These are phyloP conservation scores for Hemicrepidius hirtus DNA, from an alignment of 2,888 invertebrate genomes.

Conservation along the genomic window DNA sequence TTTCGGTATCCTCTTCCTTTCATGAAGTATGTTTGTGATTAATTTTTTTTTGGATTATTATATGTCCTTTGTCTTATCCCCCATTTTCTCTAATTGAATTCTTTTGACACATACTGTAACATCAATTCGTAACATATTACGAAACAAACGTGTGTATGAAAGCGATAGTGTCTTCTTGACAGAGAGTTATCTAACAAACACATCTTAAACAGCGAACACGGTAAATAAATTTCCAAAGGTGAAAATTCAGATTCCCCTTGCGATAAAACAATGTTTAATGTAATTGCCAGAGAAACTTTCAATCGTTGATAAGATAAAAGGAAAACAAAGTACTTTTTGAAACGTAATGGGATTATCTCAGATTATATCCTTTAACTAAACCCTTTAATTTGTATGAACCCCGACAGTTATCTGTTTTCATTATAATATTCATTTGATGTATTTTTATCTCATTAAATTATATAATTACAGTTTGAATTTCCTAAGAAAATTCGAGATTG, in stretches of 20 bases:
- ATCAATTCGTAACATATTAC: too few species aligned
- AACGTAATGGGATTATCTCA: background rate
- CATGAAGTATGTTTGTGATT: too few species aligned
- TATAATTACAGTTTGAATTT: too few species aligned
- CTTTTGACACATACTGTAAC: too few species aligned
- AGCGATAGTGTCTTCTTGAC: too few species aligned
- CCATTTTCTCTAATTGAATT: too few species aligned
- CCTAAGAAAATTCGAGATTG: too few species aligned
- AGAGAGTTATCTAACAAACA: background rate
- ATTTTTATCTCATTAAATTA: background rate
- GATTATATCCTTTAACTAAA: background rate
- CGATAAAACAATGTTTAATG: background rate
- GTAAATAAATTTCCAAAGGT: background rate
- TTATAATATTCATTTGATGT: background rate
- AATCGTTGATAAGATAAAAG: conserved; percentile 1
- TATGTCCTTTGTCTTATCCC: too few species aligned
- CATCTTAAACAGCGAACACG: background rate
- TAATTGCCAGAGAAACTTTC: background rate
- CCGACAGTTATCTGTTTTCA: background rate
- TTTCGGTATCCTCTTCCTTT: too few species aligned
- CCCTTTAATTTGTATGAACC: too few species aligned
- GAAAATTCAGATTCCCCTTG: background rate
- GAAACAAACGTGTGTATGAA: too few species aligned
- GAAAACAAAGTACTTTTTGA: background rate
- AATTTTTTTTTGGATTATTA: too few species aligned